Percentiles rank a stretch among this genome's conserved stretches.
Evolutionary conservation across 2,113 vertebrate genomes (phyloP).

Genomic region (Oxyura jamaicensis): DNA sequence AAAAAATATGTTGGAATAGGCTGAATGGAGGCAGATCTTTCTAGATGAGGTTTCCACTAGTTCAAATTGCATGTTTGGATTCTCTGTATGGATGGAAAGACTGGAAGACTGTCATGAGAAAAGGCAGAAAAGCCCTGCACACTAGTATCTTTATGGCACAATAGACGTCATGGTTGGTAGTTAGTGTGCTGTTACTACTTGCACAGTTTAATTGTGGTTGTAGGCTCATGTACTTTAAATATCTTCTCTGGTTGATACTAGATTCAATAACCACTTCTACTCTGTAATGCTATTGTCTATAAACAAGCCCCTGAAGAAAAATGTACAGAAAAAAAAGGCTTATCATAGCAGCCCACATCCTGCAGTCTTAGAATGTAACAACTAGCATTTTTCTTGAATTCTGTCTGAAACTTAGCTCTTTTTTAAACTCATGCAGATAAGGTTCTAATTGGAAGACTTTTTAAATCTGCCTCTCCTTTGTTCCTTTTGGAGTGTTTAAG

Average conservation of each 20-base stretch:
- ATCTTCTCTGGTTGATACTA: neutral
- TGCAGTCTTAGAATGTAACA: neutral
- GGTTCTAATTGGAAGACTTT: neutral
- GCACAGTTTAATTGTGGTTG: neutral
- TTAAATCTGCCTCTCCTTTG: neutral
- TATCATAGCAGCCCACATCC: conserved; percentile 54
- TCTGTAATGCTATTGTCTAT: neutral
- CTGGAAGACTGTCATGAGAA: accelerated
- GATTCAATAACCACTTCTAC: neutral
- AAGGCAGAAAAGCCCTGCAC: neutral
- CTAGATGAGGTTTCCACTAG: too few species aligned
- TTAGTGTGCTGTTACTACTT: neutral
- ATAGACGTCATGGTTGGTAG: neutral
- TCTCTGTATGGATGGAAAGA: neutral
- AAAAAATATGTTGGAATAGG: neutral
- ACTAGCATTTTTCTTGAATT: neutral
- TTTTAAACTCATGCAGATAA: conserved; percentile 5
- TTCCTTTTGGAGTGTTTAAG: neutral
- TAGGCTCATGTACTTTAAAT: neutral
- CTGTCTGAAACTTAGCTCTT: neutral
- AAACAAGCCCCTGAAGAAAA: neutral
- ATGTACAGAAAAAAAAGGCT: neutral
- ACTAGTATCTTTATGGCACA: neutral
- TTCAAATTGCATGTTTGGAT: neutral
- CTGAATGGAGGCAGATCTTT: neutral